Percentiles rank a stretch among this genome's conserved stretches.
Evolutionary conservation across 2,888 invertebrate species (phyloP).

Genomic region (Schizaphis graminum): DNA sequence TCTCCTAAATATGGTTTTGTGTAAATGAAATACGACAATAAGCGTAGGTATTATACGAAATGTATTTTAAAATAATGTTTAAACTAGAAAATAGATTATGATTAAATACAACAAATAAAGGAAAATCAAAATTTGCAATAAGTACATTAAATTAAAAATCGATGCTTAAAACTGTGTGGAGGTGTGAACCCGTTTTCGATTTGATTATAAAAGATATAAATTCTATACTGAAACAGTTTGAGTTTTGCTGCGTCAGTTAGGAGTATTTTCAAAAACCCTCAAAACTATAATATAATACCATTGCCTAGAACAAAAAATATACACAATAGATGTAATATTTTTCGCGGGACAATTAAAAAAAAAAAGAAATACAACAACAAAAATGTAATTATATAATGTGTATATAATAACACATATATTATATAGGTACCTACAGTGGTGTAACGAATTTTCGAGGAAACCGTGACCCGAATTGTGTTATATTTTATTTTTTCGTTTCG

Average conservation of each 20-base stretch:
- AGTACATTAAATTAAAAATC: neutral
- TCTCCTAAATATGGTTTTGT: neutral
- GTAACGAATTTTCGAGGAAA: conserved; percentile 28
- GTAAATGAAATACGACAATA: neutral
- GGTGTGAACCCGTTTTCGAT: neutral
- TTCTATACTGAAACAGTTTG: neutral
- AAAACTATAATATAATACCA: neutral
- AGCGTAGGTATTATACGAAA: neutral
- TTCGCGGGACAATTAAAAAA: neutral
- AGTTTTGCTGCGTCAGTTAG: neutral
- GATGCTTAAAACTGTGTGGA: neutral
- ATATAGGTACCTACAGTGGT: neutral
- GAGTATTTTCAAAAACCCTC: neutral
- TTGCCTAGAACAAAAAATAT: neutral
- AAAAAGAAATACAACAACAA: neutral
- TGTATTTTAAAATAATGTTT: neutral
- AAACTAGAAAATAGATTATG: neutral
- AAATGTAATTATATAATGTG: conserved; percentile 1
- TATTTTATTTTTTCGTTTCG: conserved; percentile 5
- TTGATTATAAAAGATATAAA: neutral
- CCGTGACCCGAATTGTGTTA: conserved; percentile 34
- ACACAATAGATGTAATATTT: conserved; percentile 22
- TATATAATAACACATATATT: neutral
- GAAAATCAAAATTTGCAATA: neutral
- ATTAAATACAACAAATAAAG: neutral